phyloP scores from a whole-genome alignment of 30 jellyfish, hydroid and myxozoan species.

The Aurelia sp. region DNA sequence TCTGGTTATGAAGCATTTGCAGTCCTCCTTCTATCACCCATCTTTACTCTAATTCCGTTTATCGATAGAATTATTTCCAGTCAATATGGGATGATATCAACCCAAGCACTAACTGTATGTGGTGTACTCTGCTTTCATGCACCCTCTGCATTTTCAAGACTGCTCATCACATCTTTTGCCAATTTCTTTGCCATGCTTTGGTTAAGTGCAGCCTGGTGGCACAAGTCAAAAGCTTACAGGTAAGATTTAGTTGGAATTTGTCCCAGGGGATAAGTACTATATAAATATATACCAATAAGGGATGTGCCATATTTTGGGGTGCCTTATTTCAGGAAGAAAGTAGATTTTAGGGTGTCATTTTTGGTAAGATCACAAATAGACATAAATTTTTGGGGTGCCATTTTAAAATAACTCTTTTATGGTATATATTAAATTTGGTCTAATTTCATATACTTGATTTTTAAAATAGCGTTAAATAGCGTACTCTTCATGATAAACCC shows the following conservation, averaged over 20 bases:
- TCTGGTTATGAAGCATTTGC: slow-evolving; percentile 86
- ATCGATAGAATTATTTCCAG: slow-evolving; percentile 37
- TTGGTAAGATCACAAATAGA: too few species aligned
- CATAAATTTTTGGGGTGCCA: too few species aligned
- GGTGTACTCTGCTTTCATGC: slow-evolving; percentile 64
- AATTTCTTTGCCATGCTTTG: slow-evolving; percentile 71
- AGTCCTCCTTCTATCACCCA: slow-evolving; percentile 55
- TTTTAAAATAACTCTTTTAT: too few species aligned
- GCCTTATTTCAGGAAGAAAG: too few species aligned
- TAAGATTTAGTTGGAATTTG: not conserved
- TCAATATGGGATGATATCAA: slow-evolving; percentile 36
- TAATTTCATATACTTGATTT: too few species aligned
- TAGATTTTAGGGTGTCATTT: too few species aligned
- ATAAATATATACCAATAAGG: too few species aligned
- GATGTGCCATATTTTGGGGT: too few species aligned
- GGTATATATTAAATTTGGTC: too few species aligned
- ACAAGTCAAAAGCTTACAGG: slow-evolving; percentile 37
- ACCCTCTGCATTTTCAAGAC: slow-evolving; percentile 62
- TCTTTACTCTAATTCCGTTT: slow-evolving; percentile 49
- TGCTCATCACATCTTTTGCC: slow-evolving; percentile 51
- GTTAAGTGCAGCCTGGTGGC: slow-evolving; percentile 73
- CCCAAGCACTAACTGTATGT: slow-evolving; percentile 41
- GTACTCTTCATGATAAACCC: too few species aligned
- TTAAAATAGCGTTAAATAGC: too few species aligned
- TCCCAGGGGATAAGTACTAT: not conserved